phyloP scores from a whole-genome alignment of 2,888 invertebrate species.

The Melolontha melolontha region DNA sequence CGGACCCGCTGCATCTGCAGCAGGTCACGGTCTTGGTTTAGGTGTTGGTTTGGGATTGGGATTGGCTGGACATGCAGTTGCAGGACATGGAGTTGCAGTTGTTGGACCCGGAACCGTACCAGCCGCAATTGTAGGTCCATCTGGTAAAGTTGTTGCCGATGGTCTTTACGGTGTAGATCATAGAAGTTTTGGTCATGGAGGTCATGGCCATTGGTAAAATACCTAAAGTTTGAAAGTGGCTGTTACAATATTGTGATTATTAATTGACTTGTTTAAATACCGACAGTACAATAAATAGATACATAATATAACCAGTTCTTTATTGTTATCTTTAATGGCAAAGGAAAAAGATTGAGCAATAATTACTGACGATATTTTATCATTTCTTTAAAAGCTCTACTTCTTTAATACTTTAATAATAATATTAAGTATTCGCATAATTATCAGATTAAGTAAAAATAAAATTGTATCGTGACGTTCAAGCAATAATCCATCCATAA shows the following conservation, averaged over 20 bases:
- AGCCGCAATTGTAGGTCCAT: constrained; percentile 55
- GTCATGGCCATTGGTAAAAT: constrained; percentile 50
- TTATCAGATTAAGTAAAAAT: too few relatives aligned
- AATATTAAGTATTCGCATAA: too few relatives aligned
- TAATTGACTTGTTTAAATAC: constrained; percentile 17
- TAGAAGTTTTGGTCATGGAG: constrained; percentile 46
- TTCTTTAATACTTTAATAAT: too few relatives aligned
- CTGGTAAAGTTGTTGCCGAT: constrained; percentile 55
- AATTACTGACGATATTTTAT: too few relatives aligned
- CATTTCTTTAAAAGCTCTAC: too few relatives aligned
- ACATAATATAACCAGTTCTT: constrained; percentile 6
- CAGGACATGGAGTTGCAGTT: constrained; percentile 56
- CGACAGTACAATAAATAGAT: constrained; percentile 4
- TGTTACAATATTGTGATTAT: constrained; percentile 19
- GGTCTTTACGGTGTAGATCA: constrained; percentile 54
- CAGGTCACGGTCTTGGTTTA: constrained; percentile 43
- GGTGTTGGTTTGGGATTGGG: constrained; percentile 43
- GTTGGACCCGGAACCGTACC: constrained; percentile 57
- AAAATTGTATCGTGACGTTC: too few relatives aligned
- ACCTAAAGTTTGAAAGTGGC: neutral
- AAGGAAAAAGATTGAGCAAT: too few relatives aligned
- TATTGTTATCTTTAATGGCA: constrained; percentile 26
- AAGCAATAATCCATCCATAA: too few relatives aligned
- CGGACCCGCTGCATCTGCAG: constrained; percentile 43
- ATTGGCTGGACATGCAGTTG: constrained; percentile 44